Percentiles rank a stretch among this genome's conserved stretches.
phyloP scores from a whole-genome alignment of 92 coral and sea anemone species.

The Virgularia gustaviana region DNA sequence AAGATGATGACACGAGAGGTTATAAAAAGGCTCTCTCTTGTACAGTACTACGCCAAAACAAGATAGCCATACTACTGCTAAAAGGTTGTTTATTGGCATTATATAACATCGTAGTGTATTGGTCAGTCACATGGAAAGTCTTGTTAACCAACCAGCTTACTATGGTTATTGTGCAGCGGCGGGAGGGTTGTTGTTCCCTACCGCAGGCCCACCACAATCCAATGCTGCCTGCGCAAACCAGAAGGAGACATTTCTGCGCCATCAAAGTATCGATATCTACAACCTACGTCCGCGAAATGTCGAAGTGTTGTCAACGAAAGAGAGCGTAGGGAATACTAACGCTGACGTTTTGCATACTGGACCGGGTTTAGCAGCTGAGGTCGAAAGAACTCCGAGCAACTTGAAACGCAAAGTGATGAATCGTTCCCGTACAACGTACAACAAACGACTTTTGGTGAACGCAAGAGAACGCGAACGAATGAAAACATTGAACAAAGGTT shows the following conservation, averaged over 20 bases:
- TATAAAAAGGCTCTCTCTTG: not conserved
- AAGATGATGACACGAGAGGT: not conserved
- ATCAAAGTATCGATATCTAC: conserved; percentile 18
- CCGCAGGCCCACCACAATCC: not conserved
- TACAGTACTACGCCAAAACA: not conserved
- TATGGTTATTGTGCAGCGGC: conserved; percentile 13
- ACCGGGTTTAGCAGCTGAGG: too few species aligned
- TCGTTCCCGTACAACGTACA: conserved; percentile 82
- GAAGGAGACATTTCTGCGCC: not conserved
- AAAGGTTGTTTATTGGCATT: not conserved
- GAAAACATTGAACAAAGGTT: conserved; percentile 90
- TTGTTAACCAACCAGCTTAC: conserved; percentile 2
- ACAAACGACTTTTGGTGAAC: conserved; percentile 90
- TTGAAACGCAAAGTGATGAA: conserved; percentile 45
- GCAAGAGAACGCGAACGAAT: conserved; percentile 96
- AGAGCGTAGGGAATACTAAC: too few species aligned
- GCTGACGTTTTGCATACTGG: too few species aligned
- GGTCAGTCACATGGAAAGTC: conserved; percentile 36
- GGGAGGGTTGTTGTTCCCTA: not conserved
- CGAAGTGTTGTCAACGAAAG: not conserved
- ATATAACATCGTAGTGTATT: too few species aligned
- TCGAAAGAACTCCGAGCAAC: not conserved
- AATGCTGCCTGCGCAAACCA: not conserved
- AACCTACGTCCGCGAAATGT: conserved; percentile 8
- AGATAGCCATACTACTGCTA: too few species aligned